These are phyloP conservation scores for Laspeyria flexula DNA, from an alignment of 2,888 invertebrate genomes.

Conservation along the genomic window DNA sequence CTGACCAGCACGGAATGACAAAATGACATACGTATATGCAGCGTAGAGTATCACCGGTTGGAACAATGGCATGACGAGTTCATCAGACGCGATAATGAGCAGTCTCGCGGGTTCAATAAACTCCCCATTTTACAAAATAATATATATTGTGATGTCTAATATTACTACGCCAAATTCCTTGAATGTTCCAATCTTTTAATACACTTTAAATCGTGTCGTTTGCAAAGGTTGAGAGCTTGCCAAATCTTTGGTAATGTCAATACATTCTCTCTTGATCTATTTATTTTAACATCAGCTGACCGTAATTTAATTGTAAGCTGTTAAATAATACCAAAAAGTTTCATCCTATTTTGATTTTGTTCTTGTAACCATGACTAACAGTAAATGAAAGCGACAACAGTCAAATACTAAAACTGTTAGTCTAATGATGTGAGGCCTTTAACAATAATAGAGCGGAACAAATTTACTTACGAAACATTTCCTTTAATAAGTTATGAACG, in stretches of 20 bases:
- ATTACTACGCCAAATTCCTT: slow-evolving; percentile 60
- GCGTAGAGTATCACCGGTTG: slow-evolving; percentile 60
- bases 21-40: slow-evolving; percentile 43
- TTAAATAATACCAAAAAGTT: not conserved
- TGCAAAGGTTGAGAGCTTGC: slow-evolving; percentile 57
- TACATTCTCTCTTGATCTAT: slow-evolving; percentile 3
- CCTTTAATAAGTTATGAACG: slow-evolving; percentile 1
- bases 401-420: slow-evolving; percentile 12
- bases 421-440: slow-evolving; percentile 10
- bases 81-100: slow-evolving; percentile 82
- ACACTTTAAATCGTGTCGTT: slow-evolving; percentile 56
- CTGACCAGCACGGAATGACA: slow-evolving; percentile 16
- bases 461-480: slow-evolving; percentile 3
- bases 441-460: slow-evolving; percentile 10
- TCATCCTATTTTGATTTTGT: not conserved
- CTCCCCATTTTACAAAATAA: slow-evolving; percentile 77
- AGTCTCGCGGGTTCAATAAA: slow-evolving; percentile 82
- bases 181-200: slow-evolving; percentile 49
- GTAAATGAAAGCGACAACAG: slow-evolving; percentile 22
- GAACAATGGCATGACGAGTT: slow-evolving; percentile 79
- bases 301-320: not conserved
- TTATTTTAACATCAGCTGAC: slow-evolving; percentile 5
- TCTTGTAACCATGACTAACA: slow-evolving; percentile 2
- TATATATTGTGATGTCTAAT: slow-evolving; percentile 66
- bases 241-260: slow-evolving; percentile 48